Conservation (phyloP, 2,113 vertebrate genomes). For the Orientallactaga bullata region DNA sequence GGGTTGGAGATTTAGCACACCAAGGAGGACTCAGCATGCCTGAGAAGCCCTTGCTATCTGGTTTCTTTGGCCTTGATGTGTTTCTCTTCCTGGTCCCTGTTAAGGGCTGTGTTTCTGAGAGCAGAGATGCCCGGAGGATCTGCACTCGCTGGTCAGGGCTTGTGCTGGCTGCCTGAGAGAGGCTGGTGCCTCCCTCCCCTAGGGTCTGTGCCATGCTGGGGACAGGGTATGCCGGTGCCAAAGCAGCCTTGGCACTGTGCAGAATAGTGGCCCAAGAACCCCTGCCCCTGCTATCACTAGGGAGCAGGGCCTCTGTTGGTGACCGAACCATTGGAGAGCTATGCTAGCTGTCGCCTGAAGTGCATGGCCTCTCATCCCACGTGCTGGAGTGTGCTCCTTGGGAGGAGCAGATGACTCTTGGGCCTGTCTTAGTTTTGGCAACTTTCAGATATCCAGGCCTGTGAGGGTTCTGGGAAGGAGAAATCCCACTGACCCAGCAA, state of each 20-base stretch:
- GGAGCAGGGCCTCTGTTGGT: background rate
- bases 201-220: too few species aligned
- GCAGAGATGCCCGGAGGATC: background rate
- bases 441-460: background rate
- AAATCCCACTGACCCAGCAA: too few species aligned
- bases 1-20: background rate
- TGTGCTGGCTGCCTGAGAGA: background rate
- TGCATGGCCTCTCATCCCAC: too few species aligned
- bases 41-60: background rate
- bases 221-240: too few species aligned
- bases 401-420: background rate
- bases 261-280: background rate
- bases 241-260: background rate
- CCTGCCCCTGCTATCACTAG: too few species aligned
- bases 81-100: background rate
- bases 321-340: background rate
- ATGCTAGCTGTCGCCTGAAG: fast-evolving
- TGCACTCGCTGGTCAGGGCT: background rate
- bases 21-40: too few species aligned
- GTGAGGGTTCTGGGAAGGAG: too few species aligned
- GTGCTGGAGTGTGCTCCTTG: background rate
- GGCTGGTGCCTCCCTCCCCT: background rate
- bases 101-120: background rate
- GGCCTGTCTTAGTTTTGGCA: background rate
- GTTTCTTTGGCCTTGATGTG: background rate